Base-by-base conservation (phyloP, 2,113 vertebrate genomes). In the Pterocles gutturalis region DNA sequence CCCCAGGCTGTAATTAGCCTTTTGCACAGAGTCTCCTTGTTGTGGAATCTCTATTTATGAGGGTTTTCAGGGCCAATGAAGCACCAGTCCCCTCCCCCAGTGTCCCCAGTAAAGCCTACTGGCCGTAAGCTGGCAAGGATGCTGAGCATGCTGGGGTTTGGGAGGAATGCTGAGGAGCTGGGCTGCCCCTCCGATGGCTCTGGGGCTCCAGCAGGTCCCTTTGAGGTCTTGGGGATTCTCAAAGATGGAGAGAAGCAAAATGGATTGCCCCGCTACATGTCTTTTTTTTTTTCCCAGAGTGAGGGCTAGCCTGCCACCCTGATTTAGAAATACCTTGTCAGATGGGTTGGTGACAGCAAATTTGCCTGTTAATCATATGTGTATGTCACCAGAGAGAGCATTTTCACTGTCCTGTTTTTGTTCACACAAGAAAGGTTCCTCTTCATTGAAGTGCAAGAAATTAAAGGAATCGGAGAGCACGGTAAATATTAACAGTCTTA, bases 1-100 rank as follows among this genome's bases (percentile, higher is more conserved):
- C 97, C 97, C 92, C 95, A 97, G 97, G 97, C 96, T 97, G 87
- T 97, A 96, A 97, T 97, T 97, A 97, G 96, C 95, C 95, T 92
- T 97, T 94, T 96, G 95, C 94, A 97, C 96, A 97, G 95, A 91
- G 92, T 91, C 87, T 91, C 93, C 92, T 96, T 97, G 96, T 96
- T 96, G 95, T 97, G 94, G 96, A 97, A 96, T 97, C 91, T 96
- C 93, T 87, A 81, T 97, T 97, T 93, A 95, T 94, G 95, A 96
- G 81, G 89, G 53, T 89, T 96, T 95, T 49, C 90, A 87, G 96
- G 78, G 91, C 86, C 92, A 95, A 38, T 60, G 91, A 95, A 80
- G 81, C 77, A 58, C 73, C 78, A 29, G 25, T 6, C 70, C 77
- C 90, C 61, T 89, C 93, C 96, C 91, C 89, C 88, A 31, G 70